Base-by-base conservation (phyloP, 64 coral and sea anemone species). In the Exaiptasia diaphana region DNA sequence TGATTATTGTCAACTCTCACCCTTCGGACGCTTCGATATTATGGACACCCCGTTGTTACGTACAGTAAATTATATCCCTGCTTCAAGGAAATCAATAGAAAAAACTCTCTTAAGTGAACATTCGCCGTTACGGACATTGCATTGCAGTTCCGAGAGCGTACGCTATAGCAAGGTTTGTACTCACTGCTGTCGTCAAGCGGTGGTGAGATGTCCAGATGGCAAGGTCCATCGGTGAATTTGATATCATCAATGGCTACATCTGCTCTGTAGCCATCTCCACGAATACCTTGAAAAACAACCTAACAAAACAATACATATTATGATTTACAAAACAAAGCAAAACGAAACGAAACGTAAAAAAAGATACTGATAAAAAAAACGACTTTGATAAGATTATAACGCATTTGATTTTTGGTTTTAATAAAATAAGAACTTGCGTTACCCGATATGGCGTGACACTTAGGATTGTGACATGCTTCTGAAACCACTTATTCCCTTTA, bases 201-300 rank as follows among this genome's bases (percentile, higher is more conserved):
- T 67, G 74, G 59, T 25, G 10, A 39, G 1, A 87, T 29, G 27
- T 49, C 78, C 39, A 87, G 38, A 24, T 81, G 75, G 55, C 90
- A 93, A 4, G 85, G 54, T 32, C 86, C 86, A 30, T 62, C 38
- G 57, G 33, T 81, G 15, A 93, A 58, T 1, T 83, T 58, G n/a
- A 88, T 68, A 26, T 93, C 90, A 61, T 93, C 90, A 8, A 93
- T 50, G 10, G 84, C 90, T 41, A 93, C 79, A 54, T 93, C 90
- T 50, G 83, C 53, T 9, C 85, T 84, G 60, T 93, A 93, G 0
- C 90, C 90, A 36, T 88, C 90, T 28, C 90, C 90, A 30, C 90
- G 68, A 10, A 73, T 29, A 6, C 76, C 90, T 43, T 93, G 69
- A 48, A 93, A 67, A 17, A 93, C 39, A 25, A 93, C 74, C 90